Evolutionary conservation across 2,113 vertebrate species (phyloP), one percentile per base, ranked within the genome.

Genomic region (Lasiurus borealis): DNA sequence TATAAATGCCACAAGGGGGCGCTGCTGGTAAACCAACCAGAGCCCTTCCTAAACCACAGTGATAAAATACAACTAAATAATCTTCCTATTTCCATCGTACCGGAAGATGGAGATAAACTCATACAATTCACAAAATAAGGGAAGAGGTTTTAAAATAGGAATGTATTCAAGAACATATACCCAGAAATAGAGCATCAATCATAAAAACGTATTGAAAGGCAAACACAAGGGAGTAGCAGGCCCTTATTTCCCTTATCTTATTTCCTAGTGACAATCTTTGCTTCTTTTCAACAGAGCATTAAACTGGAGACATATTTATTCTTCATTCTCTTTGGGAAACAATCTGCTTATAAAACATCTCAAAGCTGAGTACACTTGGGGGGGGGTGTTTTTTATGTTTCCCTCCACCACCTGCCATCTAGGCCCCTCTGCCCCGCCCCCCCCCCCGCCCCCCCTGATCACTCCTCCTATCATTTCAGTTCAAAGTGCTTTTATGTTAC

Each of bases 1-100:
- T 4, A n/a, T 6, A 93, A 46, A 11, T 3, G 72, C 98, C 98
- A 52, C 98, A 92, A 98, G 98, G 84, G 97, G 98, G 96, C 19
- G 97, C 97, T 98, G 89, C 68, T 87, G 93, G 86, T 52, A 98
- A 98, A 93, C 52, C 66, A 76, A 98, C 95, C 25, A 52, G 83
- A 13, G 11, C 12, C 68, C 8, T 23, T 4, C 62, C 54, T 29
- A 7, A 14, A 5, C 66, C 64, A 23, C 6, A 1, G 0, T 0
- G 0, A 0, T 0, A 13, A 46, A 57, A 87, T 31, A 8, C 34
- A 0, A 3, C 0, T 48, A 16, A 36, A 19, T 0, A 5, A 23
- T 73, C 69, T 36, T 44, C 59, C 50, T 0, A 4, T 10, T 8
- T 18, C 68, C 76, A 36, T 80, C 62, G 34, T 88, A 0, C 8